Conservation (phyloP, 2,888 invertebrate species). For the Amphipoea lucens region DNA sequence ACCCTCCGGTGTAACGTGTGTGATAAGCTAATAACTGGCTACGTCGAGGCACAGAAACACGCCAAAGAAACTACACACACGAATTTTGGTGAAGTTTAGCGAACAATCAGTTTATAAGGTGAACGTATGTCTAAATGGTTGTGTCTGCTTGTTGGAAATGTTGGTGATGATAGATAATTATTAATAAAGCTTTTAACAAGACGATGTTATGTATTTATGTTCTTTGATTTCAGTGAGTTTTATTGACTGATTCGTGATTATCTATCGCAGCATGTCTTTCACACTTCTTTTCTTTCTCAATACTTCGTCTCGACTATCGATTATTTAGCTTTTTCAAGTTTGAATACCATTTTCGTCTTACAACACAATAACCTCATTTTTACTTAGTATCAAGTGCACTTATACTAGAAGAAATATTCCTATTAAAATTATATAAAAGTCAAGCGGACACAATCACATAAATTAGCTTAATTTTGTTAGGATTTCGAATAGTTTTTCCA, state of each 20-base stretch:
- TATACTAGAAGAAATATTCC: conserved; percentile 56
- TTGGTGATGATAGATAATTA: conserved; percentile 39
- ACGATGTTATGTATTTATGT: conserved; percentile 27
- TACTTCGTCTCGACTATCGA: not conserved
- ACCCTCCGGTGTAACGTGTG: conserved; percentile 96
- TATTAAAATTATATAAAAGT: conserved; percentile 45
- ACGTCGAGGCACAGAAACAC: conserved; percentile 95
- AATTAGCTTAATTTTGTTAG: conserved; percentile 65
- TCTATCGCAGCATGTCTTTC: conserved; percentile 29
- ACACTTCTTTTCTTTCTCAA: not conserved
- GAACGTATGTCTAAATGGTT: conserved; percentile 54
- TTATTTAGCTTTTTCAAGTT: conserved; percentile 11
- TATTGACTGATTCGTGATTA: conserved; percentile 38
- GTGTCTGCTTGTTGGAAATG: conserved; percentile 62
- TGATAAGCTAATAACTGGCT: conserved; percentile 93
- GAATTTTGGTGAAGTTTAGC: conserved; percentile 94
- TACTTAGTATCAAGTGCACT: conserved; percentile 60
- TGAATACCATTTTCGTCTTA: conserved; percentile 2
- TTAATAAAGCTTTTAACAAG: conserved; percentile 53
- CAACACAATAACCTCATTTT: conserved; percentile 50
- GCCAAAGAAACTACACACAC: conserved; percentile 96
- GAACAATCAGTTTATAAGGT: conserved; percentile 46
- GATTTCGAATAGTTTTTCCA: conserved; percentile 58
- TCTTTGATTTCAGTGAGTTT: conserved; percentile 33
- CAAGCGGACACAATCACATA: conserved; percentile 62